Evolutionary conservation across 2,113 vertebrate genomes (phyloP), one percentile per base, ranked within the genome.

Genomic region (Hippocampus barbouri): DNA sequence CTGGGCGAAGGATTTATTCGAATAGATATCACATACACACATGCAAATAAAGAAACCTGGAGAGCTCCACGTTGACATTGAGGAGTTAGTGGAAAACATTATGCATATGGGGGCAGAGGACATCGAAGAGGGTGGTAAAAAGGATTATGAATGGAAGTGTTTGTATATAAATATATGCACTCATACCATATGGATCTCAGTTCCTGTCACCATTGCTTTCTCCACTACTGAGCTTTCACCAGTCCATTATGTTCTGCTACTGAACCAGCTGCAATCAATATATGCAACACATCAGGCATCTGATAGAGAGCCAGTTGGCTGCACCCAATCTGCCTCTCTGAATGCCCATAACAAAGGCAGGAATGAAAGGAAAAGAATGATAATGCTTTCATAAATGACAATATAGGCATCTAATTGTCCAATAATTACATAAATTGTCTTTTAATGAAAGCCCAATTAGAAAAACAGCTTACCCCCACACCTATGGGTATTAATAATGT

Each of bases 1-100:
- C 90, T 90, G 94, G 95, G 93, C 93, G 94, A 95, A 93, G 88
- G 95, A 97, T 94, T 94, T 94, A 95, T 96, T 97, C 95, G 93
- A 96, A 96, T 93, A 96, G 94, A 97, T 96, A 97, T 96, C 92
- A 64, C 76, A 66, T 57, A 77, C 73, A 77, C 78, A 93, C 90
- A 97, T 94, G 94, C 95, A 97, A 96, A 97, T 95, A 92, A 94
- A 61, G 65, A 49, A 62, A 70, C 7, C 61, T 76, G 79, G 78
- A 81, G 84, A 79, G 78, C 83, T 73, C 76, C 59, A 73, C 57
- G 63, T 61, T 71, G 96, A 95, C 94, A 95, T 94, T 93, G 92
- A 93, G 91, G 93, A 94, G 82, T 79, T 78, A 73, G 74, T 76
- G 79, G 69, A 80, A 77, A 81, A 78, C 74, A 83, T 85, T 86